Percentiles rank a stretch among this genome's conserved stretches.
These are phyloP conservation scores for Cephus runcator DNA, from an alignment of 2,888 invertebrate species.

Conservation along the genomic window DNA sequence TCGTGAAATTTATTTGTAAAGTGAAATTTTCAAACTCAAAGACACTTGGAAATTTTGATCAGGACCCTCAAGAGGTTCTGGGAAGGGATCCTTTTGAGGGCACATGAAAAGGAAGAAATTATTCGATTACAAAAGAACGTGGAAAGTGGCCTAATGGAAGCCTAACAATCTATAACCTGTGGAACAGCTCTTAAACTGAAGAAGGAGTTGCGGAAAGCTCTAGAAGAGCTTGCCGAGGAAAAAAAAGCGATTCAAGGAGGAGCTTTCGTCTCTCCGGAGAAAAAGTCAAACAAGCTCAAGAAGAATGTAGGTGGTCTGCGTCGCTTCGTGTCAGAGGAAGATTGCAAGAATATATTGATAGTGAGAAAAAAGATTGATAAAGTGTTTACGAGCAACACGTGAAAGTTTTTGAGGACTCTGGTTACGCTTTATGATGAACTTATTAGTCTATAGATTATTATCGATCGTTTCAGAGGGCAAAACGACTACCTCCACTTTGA, in stretches of 20 bases:
- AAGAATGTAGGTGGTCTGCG: constrained; percentile 13
- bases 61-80: constrained; percentile 10
- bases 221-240: constrained; percentile 19
- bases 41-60: constrained; percentile 22
- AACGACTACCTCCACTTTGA: constrained; percentile 28
- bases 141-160: constrained; percentile 21
- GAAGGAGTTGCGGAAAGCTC: constrained; percentile 18
- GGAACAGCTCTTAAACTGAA: constrained; percentile 19
- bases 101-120: constrained; percentile 32
- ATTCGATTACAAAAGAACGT: constrained; percentile 25
- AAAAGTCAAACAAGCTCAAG: constrained; percentile 25
- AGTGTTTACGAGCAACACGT: constrained; percentile 30
- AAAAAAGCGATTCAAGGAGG: constrained; percentile 16
- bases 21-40: constrained; percentile 33
- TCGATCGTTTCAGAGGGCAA: constrained; percentile 25
- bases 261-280: constrained; percentile 29
- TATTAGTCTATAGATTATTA: constrained; percentile 27
- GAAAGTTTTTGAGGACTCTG: constrained; percentile 35
- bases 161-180: constrained; percentile 25
- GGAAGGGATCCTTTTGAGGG: constrained; percentile 29
- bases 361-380: constrained; percentile 38
- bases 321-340: constrained; percentile 25
- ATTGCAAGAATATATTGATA: constrained; percentile 28
- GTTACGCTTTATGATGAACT: constrained; percentile 38
- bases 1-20: constrained; percentile 17